Conservation (phyloP, 2,113 vertebrate genomes). For the Glaucomys volans region DNA sequence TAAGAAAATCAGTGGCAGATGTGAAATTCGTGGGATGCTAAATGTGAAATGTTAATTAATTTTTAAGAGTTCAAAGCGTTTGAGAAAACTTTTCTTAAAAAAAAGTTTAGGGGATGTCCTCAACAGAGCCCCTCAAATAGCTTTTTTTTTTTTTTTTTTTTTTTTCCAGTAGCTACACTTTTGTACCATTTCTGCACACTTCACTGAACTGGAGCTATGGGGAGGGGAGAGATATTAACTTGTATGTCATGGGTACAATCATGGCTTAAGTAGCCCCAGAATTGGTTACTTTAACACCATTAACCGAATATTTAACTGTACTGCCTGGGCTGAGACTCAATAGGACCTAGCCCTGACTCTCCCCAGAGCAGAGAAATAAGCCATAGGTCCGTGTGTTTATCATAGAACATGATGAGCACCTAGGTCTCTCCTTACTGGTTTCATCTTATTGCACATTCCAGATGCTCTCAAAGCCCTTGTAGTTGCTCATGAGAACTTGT, state of each 20-base stretch:
- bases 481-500: neutral
- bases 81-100: conserved; percentile 12
- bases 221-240: neutral
- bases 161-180: neutral
- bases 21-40: conserved; percentile 59
- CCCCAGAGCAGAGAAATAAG: neutral
- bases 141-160: neutral
- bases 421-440: neutral
- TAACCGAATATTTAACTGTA: neutral
- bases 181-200: neutral
- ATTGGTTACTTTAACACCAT: neutral
- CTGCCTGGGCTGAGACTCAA: neutral
- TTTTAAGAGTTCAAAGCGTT: conserved; percentile 51
- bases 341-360: too few relatives aligned
- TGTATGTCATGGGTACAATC: neutral
- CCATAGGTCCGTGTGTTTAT: neutral
- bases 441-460: neutral
- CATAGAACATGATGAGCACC: neutral
- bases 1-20: conserved; percentile 70
- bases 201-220: neutral
- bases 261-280: neutral
- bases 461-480: neutral
- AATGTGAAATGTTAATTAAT: conserved; percentile 69
- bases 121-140: neutral
- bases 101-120: neutral